These are phyloP conservation scores for Brotogeris chrysoptera DNA, from an alignment of 2,797 vertebrate species.

Conservation along the genomic window DNA sequence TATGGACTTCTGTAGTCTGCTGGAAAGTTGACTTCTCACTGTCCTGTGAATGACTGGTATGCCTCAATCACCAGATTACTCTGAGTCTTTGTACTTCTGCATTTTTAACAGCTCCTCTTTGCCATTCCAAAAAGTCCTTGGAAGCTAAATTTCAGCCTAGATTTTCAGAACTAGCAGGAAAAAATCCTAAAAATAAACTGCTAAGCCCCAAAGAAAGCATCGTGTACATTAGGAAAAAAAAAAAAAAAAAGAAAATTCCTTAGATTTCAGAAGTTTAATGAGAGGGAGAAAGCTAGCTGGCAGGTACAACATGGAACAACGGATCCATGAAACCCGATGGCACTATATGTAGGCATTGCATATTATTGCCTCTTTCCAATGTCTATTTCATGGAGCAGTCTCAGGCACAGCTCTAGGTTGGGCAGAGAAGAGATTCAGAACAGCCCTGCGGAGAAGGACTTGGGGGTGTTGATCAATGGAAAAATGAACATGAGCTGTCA, in stretches of 20 bases:
- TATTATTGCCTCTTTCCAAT: background rate
- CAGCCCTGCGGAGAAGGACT: too few species aligned
- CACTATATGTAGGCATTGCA: background rate
- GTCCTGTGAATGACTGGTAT: background rate
- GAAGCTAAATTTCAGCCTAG: background rate
- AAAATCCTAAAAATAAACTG: background rate
- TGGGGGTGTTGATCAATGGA: too few species aligned
- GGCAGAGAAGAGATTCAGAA: too few species aligned
- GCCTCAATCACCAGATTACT: background rate
- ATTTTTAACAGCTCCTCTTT: background rate
- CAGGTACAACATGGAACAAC: background rate
- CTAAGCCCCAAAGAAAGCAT: background rate
- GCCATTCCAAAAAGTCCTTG: background rate
- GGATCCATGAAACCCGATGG: background rate
- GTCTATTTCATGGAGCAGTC: background rate
- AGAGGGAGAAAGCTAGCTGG: background rate
- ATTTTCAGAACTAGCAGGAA: background rate
- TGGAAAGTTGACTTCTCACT: background rate
- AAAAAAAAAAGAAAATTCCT: background rate
- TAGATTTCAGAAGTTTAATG: background rate
- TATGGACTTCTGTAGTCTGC: background rate
- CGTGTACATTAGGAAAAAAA: background rate
- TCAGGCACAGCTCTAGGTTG: too few species aligned
- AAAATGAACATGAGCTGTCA: too few species aligned
- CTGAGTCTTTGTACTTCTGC: background rate